Conservation (phyloP, 2,888 invertebrate species). For the Geotrupes spiniger region DNA sequence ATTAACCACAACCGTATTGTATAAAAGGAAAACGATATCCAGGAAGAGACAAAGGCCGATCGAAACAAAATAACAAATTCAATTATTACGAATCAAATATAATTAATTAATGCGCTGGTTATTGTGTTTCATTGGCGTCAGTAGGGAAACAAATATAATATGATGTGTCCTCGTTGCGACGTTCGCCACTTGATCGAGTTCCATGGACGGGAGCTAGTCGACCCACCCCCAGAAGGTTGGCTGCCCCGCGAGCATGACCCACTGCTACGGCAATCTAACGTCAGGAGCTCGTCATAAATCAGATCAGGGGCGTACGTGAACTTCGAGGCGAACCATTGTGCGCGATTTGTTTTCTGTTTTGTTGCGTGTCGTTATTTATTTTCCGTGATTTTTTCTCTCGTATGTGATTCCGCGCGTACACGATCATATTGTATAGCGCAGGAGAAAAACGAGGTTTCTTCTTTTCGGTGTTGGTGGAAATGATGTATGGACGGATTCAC, state of each 20-base stretch:
- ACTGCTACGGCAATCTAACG: slow-evolving; percentile 34
- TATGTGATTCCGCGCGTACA: slow-evolving; percentile 6
- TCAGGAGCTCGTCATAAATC: slow-evolving; percentile 32
- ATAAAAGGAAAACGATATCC: too few relatives aligned
- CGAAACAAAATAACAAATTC: slow-evolving; percentile 1
- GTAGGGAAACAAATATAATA: slow-evolving; percentile 5
- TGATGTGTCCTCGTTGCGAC: slow-evolving; percentile 27
- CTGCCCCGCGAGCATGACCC: slow-evolving; percentile 29
- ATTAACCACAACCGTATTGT: too few relatives aligned
- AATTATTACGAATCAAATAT: neutral
- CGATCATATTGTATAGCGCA: neutral
- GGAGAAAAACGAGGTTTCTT: neutral
- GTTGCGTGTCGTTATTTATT: slow-evolving; percentile 34
- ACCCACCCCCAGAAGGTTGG: slow-evolving; percentile 25
- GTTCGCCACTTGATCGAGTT: slow-evolving; percentile 30
- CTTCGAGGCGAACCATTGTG: slow-evolving; percentile 11
- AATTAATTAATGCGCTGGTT: slow-evolving; percentile 6
- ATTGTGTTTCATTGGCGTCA: slow-evolving; percentile 4
- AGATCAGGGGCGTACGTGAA: slow-evolving; percentile 32
- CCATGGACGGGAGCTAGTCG: slow-evolving; percentile 24
- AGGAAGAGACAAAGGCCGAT: too few relatives aligned
- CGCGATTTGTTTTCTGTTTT: slow-evolving; percentile 21
- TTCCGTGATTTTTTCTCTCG: slow-evolving; percentile 15
- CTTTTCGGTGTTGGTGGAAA: neutral
- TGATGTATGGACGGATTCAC: neutral